Evolutionary conservation across 1,140 invertebrate species (phyloP).

Genomic region (Drosophila serrata): DNA sequence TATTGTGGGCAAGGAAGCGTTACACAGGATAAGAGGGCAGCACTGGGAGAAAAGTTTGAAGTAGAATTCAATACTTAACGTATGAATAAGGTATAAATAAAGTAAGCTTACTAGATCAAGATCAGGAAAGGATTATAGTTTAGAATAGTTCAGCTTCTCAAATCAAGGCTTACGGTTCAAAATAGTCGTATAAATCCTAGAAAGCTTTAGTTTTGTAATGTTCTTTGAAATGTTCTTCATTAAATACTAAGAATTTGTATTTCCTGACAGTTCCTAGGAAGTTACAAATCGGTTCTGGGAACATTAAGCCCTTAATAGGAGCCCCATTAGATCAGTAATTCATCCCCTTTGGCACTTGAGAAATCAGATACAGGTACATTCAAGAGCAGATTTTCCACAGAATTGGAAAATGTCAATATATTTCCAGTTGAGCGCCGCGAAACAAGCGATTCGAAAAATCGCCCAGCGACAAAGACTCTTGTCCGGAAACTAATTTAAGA

Average conservation of each 20-base stretch:
- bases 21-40: neutral
- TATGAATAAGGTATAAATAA: neutral
- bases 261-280: neutral
- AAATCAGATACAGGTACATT: neutral
- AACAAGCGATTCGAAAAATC: constrained; percentile 65
- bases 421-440: constrained; percentile 72
- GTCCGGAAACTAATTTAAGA: constrained; percentile 78
- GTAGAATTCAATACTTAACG: neutral
- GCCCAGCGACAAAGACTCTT: constrained; percentile 45
- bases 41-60: neutral
- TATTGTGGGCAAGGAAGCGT: constrained; percentile 13
- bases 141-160: no score
- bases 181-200: neutral
- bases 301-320: constrained; percentile 4
- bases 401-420: constrained; percentile 75
- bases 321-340: neutral
- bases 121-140: neutral
- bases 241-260: neutral
- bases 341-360: constrained; percentile 7
- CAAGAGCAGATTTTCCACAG: neutral
- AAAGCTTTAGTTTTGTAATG: neutral
- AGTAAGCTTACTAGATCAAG: no score
- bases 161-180: no score
- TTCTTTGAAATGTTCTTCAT: neutral
- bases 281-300: constrained; percentile 10